Percentiles rank a stretch among this genome's conserved stretches.
These are phyloP conservation scores for Erynnis tages DNA, from an alignment of 2,888 invertebrate genomes.

Conservation along the genomic window DNA sequence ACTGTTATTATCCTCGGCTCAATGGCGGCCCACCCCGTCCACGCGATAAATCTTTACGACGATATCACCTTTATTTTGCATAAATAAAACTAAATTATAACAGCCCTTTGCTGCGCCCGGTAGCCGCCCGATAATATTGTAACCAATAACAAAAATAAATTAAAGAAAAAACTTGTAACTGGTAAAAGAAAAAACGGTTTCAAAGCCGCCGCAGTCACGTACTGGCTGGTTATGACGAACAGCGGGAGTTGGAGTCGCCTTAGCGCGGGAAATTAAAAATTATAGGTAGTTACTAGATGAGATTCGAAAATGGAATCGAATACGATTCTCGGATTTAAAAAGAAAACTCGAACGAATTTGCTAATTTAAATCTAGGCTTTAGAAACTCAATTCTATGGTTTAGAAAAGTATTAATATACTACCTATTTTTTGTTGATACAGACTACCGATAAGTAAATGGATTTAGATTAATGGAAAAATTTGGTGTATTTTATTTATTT, in stretches of 20 bases:
- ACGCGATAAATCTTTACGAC: conserved; percentile 67
- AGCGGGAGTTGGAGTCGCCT: conserved; percentile 59
- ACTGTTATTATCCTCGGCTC: conserved; percentile 34
- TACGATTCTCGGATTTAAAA: conserved; percentile 46
- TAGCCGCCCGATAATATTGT: conserved; percentile 78
- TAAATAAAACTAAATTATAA: conserved; percentile 79
- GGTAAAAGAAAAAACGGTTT: conserved; percentile 67
- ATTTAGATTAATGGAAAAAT: no score
- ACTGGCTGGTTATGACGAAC: conserved; percentile 71
- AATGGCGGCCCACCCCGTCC: conserved; percentile 45
- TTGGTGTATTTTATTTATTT: no score
- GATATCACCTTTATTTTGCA: conserved; percentile 76
- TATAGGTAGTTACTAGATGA: conserved; percentile 46
- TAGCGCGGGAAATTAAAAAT: conserved; percentile 64
- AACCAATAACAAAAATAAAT: conserved; percentile 75
- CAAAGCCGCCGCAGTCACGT: conserved; percentile 79
- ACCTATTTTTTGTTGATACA: no score
- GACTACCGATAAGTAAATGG: no score
- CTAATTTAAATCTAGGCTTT: conserved; percentile 39
- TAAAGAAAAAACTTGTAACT: conserved; percentile 62
- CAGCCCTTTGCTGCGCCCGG: conserved; percentile 72
- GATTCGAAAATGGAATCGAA: conserved; percentile 41
- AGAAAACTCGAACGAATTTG: conserved; percentile 43
- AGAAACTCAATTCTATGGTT: neutral
- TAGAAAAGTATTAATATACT: neutral